Evolutionary conservation across 2,888 invertebrate species (phyloP), one percentile per base, ranked within the genome.

Genomic region (Trichogramma evanescens): DNA sequence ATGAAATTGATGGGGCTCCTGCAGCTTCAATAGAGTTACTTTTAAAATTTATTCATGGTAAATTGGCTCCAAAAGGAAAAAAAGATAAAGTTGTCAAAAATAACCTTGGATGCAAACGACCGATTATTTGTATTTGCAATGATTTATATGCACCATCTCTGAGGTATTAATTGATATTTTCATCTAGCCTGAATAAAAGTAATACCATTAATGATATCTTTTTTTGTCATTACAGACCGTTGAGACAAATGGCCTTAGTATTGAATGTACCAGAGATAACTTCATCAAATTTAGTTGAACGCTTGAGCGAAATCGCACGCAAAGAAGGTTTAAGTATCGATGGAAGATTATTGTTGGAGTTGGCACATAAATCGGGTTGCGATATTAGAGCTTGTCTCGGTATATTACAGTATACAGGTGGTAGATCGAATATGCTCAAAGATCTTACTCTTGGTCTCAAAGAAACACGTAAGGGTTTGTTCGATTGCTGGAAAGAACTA

Each of bases 1-100:
- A 98, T 81, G 98, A 98, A 82, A 95, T 99, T 65, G 99, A 99
- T 79, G 98, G 98, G 4, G 95, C 98, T 0, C 95, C 96, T 0
- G 79, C 85, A 5, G 84, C 90, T 1, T 90, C 95, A 0, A 92
- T 97, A 46, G 95, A 95, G 65, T 83, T 90, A 63, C 77, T 97
- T 9, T 84, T 96, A 0, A 89, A 89, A 70, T 89, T 93, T 79
- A 84, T 92, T 44, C 85, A 83, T 4, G 89, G 89, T 10, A 83
- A 70, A 68, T 65, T 66, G 71, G 51, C 63, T 46, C 40, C 66
- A 7, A 77, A 74, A 66, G 68, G 69, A 48, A 80, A 70, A 76
- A 80, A 80, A 64, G 61, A 58, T 0, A 78, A 71, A 67, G 81
- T 81, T 65, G 85, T 84, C 62, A 81, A 78, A 42, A 82, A 81